Percentiles rank a stretch among this genome's conserved stretches.
Conservation (phyloP, 2,113 vertebrate species). For the Formicarius rufipectus region DNA sequence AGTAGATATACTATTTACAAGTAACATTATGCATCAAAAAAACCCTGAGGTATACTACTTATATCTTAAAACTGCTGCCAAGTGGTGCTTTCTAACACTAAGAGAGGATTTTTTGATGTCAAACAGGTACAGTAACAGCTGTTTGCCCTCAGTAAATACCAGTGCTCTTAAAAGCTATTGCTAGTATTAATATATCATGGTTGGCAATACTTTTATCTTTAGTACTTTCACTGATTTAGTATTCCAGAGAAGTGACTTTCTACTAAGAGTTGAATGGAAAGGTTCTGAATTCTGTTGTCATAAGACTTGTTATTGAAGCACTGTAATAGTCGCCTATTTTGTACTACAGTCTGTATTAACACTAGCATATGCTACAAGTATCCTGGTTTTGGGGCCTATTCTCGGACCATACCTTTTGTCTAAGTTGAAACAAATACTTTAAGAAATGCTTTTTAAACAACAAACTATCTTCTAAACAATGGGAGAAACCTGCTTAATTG, state of each 20-base stretch:
- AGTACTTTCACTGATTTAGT: background rate
- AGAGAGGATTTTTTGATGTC: background rate
- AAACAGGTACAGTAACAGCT: background rate
- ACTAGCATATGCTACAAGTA: background rate
- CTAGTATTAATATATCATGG: background rate
- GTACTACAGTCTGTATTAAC: background rate
- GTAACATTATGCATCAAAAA: background rate
- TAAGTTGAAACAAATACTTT: background rate
- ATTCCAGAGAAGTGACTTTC: background rate
- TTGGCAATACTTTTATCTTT: background rate
- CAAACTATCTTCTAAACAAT: background rate
- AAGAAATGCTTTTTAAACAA: background rate
- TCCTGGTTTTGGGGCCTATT: background rate
- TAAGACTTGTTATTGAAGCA: background rate
- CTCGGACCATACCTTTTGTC: background rate
- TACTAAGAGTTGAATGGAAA: background rate
- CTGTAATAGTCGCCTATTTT: background rate
- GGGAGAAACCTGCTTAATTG: background rate
- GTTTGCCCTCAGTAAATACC: background rate
- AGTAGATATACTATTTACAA: background rate
- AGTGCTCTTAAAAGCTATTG: background rate
- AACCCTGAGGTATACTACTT: background rate
- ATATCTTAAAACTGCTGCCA: background rate
- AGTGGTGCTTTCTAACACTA: background rate
- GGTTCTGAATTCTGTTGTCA: background rate